Conservation (phyloP, 2,113 vertebrate species). For the Panthera tigris region DNA sequence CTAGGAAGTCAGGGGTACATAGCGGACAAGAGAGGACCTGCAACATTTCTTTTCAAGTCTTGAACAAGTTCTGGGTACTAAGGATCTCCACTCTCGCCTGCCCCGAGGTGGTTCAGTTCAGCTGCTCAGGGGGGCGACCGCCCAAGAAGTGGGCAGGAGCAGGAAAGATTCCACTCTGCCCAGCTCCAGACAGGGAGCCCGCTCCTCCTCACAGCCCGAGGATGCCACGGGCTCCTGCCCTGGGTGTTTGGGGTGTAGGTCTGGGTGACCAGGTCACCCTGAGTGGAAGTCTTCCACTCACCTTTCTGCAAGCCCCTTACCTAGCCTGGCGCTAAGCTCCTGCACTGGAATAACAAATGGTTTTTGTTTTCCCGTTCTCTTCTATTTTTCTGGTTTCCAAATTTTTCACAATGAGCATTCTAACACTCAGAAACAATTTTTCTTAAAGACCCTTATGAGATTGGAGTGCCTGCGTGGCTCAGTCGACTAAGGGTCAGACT, state of each 20-base stretch:
- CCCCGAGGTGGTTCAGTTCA: background rate
- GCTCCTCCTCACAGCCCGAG: background rate
- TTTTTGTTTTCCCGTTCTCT: background rate
- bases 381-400: background rate
- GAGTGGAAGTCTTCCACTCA: background rate
- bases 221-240: background rate
- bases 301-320: background rate
- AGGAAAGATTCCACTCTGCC: background rate
- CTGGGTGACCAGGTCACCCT: background rate
- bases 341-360: background rate
- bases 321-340: accelerated
- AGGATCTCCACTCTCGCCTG: background rate
- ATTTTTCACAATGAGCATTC: background rate
- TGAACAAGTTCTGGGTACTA: background rate
- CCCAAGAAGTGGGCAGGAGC: background rate
- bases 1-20: background rate
- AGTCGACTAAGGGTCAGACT: too few relatives aligned
- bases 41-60: background rate
- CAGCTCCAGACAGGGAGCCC: background rate
- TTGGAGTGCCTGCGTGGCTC: too few relatives aligned
- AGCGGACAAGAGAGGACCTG: background rate
- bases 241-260: accelerated
- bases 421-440: background rate
- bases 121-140: background rate
- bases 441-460: background rate